phyloP scores from a whole-genome alignment of 2,797 vertebrate species.

The Setipinna tenuifilis region DNA sequence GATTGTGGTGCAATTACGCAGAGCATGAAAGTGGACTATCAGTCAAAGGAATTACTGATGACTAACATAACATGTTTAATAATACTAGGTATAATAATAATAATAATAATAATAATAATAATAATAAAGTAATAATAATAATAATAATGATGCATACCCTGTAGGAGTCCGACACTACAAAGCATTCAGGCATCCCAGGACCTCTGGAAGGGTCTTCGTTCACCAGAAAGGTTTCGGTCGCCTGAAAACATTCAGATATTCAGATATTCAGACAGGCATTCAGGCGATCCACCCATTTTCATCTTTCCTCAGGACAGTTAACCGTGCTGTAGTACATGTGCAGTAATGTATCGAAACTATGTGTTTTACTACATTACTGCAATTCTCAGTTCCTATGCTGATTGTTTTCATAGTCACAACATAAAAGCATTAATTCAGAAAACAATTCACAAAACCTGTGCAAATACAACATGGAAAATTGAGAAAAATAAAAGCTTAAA shows the following conservation, averaged over 20 bases:
- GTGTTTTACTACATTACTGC: neutral
- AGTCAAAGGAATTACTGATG: slow-evolving; percentile 71
- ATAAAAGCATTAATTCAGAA: neutral
- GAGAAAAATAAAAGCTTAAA: neutral
- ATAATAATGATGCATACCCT: slow-evolving; percentile 74
- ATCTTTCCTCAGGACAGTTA: neutral
- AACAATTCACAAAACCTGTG: neutral
- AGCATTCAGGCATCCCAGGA: slow-evolving; percentile 83
- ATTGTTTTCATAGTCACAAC: neutral
- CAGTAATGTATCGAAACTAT: too few species aligned
- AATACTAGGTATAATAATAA: slow-evolving; percentile 67
- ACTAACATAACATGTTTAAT: slow-evolving; percentile 55
- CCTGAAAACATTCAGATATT: slow-evolving; percentile 69
- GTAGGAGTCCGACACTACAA: slow-evolving; percentile 85
- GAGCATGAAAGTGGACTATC: slow-evolving; percentile 75
- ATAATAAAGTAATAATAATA: slow-evolving; percentile 62
- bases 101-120: slow-evolving; percentile 60
- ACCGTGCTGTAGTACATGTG: neutral
- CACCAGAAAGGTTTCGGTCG: slow-evolving; percentile 82
- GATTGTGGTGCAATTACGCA: slow-evolving; percentile 77
- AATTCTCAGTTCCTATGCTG: neutral
- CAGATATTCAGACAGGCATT: slow-evolving; percentile 57
- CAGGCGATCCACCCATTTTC: slow-evolving; percentile 20
- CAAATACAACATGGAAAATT: too few species aligned
- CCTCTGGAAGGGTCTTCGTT: slow-evolving; percentile 83